Percentiles rank a stretch among this genome's conserved stretches.
These are phyloP conservation scores for Neolamprologus sp. DNA, from an alignment of 2,113 vertebrate species.

Conservation along the genomic window DNA sequence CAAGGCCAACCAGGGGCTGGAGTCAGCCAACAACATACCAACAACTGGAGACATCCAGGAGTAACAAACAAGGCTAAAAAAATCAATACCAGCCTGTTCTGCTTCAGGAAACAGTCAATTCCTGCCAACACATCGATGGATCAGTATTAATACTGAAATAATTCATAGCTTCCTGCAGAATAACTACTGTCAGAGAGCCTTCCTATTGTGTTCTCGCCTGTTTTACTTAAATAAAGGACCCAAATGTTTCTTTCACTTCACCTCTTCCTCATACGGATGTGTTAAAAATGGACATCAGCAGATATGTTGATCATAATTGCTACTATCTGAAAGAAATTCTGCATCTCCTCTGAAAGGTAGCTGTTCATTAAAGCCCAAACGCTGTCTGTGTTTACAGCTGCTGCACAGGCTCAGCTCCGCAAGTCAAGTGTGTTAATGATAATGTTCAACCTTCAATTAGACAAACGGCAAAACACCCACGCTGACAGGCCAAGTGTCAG, in stretches of 20 bases:
- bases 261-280: background rate
- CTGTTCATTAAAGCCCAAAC: background rate
- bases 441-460: slow-evolving; percentile 10
- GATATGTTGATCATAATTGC: background rate
- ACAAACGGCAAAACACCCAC: background rate
- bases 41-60: background rate
- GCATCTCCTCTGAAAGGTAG: background rate
- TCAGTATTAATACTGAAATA: background rate
- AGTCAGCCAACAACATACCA: background rate
- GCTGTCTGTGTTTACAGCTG: background rate
- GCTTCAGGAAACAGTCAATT: background rate
- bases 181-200: background rate
- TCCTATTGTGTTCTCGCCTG: background rate
- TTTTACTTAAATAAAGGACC: background rate
- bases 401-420: background rate
- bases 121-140: background rate
- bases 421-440: slow-evolving; percentile 4
- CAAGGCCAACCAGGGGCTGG: background rate
- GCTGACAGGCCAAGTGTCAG: background rate
- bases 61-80: background rate
- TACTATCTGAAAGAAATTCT: background rate
- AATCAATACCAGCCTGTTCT: background rate
- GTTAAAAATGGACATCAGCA: background rate
- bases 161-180: background rate
- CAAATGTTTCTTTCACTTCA: background rate